phyloP scores from a whole-genome alignment of 2,797 vertebrate genomes.

The Zonotrichia albicollis region DNA sequence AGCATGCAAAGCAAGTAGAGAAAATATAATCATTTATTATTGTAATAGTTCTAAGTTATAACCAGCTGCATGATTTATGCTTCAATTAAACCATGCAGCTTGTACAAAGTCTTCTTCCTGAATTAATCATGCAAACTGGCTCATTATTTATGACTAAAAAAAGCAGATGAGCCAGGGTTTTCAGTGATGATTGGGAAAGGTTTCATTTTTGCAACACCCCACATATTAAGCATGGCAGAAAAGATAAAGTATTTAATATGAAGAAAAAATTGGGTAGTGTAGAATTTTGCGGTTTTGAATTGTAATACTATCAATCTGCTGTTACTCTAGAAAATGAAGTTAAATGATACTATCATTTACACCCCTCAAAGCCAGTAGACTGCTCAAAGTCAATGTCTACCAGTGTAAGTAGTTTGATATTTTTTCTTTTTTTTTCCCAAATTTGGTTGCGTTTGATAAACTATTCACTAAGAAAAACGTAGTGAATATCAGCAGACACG shows the following conservation, averaged over 20 bases:
- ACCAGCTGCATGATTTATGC: conserved; percentile 66
- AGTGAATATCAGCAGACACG: background rate
- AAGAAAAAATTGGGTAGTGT: background rate
- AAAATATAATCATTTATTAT: conserved; percentile 64
- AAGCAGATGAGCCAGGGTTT: conserved; percentile 21
- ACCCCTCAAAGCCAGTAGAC: background rate
- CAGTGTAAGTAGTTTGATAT: background rate
- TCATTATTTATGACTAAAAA: conserved; percentile 57
- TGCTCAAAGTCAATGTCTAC: background rate
- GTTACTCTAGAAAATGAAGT: background rate
- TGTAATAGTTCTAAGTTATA: conserved; percentile 49
- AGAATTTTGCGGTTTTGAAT: background rate
- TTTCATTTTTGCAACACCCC: conserved; percentile 26
- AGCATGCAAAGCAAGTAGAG: conserved; percentile 48
- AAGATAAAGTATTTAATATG: background rate
- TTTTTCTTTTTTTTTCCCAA: background rate
- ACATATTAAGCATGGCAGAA: background rate
- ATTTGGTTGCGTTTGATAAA: background rate
- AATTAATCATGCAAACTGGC: conserved; percentile 52
- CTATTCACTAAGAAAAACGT: background rate
- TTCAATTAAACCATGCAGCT: conserved; percentile 63
- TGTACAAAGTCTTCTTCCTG: conserved; percentile 52
- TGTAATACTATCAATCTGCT: background rate
- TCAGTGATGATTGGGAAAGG: background rate
- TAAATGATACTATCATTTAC: background rate